A percentile compares a stretch with the other conserved stretches of the same genome.
phyloP scores from a whole-genome alignment of 2,797 vertebrate genomes.

The Sebastes vulpes region DNA sequence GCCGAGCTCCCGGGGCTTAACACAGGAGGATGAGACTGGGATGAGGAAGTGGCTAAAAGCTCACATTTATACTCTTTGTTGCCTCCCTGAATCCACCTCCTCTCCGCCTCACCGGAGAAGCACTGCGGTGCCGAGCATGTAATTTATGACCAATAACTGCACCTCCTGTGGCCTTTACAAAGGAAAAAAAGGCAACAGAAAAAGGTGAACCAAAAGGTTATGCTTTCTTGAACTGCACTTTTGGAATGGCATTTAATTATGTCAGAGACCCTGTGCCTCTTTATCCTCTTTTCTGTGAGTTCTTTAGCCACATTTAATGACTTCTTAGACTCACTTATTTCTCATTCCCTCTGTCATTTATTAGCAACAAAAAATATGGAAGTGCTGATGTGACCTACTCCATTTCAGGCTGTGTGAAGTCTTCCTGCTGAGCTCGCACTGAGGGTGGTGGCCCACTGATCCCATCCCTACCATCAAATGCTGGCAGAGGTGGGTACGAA shows the following conservation, averaged over 20 bases:
- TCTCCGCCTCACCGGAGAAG: slow-evolving; percentile 6
- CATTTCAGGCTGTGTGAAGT: slow-evolving; percentile 40
- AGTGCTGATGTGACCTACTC: slow-evolving; percentile 29
- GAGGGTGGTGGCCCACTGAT: slow-evolving; percentile 44
- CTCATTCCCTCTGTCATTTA: slow-evolving; percentile 9
- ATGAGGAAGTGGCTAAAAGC: slow-evolving; percentile 51
- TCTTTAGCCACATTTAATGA: slow-evolving; percentile 24
- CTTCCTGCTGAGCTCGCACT: slow-evolving; percentile 26
- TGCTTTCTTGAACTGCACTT: slow-evolving; percentile 12
- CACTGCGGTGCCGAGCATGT: slow-evolving; percentile 7
- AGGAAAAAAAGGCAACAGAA: not conserved
- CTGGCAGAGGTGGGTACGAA: slow-evolving; percentile 76
- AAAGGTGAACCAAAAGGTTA: slow-evolving; percentile 20
- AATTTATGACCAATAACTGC: slow-evolving; percentile 37
- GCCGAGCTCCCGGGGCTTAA: slow-evolving; percentile 41
- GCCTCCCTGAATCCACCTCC: slow-evolving; percentile 19
- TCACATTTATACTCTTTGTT: slow-evolving; percentile 25
- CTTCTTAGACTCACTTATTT: slow-evolving; percentile 30
- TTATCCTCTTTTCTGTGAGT: not conserved
- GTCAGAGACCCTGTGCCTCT: not conserved
- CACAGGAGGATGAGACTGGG: slow-evolving; percentile 34
- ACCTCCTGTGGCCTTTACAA: slow-evolving; percentile 12
- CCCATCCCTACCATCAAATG: slow-evolving; percentile 62
- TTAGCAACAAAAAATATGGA: slow-evolving; percentile 9
- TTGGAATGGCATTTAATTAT: slow-evolving; percentile 22